Conservation (phyloP, 2,888 invertebrate genomes). For the Nephrotoma appendiculata region DNA sequence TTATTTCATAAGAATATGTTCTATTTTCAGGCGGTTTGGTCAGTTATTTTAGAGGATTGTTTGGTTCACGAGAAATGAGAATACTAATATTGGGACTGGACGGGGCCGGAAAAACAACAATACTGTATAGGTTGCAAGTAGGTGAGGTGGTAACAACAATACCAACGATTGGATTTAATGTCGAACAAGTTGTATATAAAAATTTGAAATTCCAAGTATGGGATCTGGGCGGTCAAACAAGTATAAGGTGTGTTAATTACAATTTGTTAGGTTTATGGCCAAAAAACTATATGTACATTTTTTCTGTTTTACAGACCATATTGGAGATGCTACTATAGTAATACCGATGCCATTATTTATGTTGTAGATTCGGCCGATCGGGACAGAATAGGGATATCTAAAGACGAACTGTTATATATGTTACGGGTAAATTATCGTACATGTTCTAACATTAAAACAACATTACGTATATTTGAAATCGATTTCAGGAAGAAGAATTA, state of each 20-base stretch:
- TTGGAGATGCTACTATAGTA: slow-evolving; percentile 99
- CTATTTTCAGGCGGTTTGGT: slow-evolving; percentile 71
- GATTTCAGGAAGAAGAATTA: slow-evolving; percentile 82
- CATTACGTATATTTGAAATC: background rate
- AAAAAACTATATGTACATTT: background rate
- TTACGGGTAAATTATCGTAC: slow-evolving; percentile 55
- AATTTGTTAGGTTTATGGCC: background rate
- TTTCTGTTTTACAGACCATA: slow-evolving; percentile 61
- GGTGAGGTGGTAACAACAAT: slow-evolving; percentile 98
- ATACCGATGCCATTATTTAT: slow-evolving; percentile 99
- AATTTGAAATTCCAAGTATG: slow-evolving; percentile 99
- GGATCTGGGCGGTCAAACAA: slow-evolving; percentile 98
- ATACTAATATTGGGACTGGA: slow-evolving; percentile 95
- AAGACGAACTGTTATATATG: slow-evolving; percentile 96
- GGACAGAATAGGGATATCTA: slow-evolving; percentile 97
- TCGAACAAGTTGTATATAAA: slow-evolving; percentile 97
- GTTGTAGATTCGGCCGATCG: slow-evolving; percentile 98
- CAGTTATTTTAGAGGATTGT: slow-evolving; percentile 89
- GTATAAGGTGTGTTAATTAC: slow-evolving; percentile 62
- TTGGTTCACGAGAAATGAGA: slow-evolving; percentile 95
- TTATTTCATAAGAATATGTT: background rate
- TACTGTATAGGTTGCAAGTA: slow-evolving; percentile 93
- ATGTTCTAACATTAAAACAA: background rate
- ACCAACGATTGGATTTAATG: slow-evolving; percentile 97
- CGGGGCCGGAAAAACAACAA: slow-evolving; percentile 98